Percentiles rank a stretch among this genome's conserved stretches.
These are phyloP conservation scores for Pangasianodon gigas DNA, from an alignment of 2,113 vertebrate species.

Conservation along the genomic window DNA sequence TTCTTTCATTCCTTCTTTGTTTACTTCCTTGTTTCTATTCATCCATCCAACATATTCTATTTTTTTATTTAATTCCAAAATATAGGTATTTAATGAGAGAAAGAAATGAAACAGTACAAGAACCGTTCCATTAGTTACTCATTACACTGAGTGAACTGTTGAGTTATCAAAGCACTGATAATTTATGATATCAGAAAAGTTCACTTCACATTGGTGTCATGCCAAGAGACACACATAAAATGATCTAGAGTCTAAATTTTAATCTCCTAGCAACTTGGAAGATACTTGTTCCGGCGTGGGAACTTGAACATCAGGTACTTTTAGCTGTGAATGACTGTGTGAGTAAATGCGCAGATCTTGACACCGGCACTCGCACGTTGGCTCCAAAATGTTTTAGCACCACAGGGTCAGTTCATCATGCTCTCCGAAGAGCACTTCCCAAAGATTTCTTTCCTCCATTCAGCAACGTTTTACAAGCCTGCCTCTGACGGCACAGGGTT, in stretches of 20 bases:
- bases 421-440: background rate
- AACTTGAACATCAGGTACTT: constrained; percentile 27
- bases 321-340: constrained; percentile 40
- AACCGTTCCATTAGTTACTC: background rate
- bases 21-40: background rate
- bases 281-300: background rate
- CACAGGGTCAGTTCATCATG: background rate
- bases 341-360: background rate
- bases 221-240: background rate
- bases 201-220: background rate
- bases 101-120: background rate
- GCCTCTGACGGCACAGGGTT: background rate
- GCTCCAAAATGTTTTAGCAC: background rate
- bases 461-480: background rate
- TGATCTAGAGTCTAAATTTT: background rate
- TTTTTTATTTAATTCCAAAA: background rate
- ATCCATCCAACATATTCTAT: background rate
- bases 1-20: background rate
- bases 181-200: too few species aligned
- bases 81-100: background rate
- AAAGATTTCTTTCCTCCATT: background rate
- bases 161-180: background rate
- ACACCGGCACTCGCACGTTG: background rate
- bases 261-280: background rate
- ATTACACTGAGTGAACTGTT: background rate